These are phyloP conservation scores for Anastatus disparis DNA, from an alignment of 1,140 invertebrate genomes.

Conservation along the genomic window DNA sequence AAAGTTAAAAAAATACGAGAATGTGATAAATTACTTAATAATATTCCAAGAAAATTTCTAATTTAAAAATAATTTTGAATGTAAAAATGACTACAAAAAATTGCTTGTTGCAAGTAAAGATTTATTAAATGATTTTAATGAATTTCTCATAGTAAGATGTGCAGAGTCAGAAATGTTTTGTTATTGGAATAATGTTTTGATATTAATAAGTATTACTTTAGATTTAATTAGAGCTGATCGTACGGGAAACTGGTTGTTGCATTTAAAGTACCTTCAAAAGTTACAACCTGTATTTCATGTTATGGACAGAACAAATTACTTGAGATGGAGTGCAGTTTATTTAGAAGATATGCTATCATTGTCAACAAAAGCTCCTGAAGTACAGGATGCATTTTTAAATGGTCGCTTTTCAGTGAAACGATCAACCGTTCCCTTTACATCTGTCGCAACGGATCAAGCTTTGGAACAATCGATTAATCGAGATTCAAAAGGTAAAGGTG, in stretches of 20 bases:
- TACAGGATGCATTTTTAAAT: too few species aligned
- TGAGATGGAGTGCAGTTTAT: too few species aligned
- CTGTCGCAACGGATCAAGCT: not conserved
- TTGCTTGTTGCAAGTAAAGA: not conserved
- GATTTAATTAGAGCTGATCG: too few species aligned
- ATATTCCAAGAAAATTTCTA: too few species aligned
- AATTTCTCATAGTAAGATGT: not conserved
- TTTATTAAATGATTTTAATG: not conserved
- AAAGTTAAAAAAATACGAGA: not conserved
- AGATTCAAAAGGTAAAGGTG: too few species aligned
- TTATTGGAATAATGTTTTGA: slow-evolving; percentile 17
- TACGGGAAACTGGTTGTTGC: slow-evolving; percentile 34
- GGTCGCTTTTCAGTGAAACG: not conserved
- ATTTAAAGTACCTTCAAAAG: slow-evolving; percentile 19
- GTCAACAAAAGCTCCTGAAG: not conserved
- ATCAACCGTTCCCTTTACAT: not conserved
- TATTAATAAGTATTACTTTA: not conserved
- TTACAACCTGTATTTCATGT: slow-evolving; percentile 28
- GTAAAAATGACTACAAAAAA: not conserved
- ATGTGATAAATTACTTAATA: not conserved
- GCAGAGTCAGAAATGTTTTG: slow-evolving; percentile 3
- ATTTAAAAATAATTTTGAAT: not conserved
- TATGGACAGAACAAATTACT: too few species aligned
- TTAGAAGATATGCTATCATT: too few species aligned
- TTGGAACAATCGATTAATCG: slow-evolving; percentile 2